Evolutionary conservation across 2,113 vertebrate species (phyloP), one percentile per base, ranked within the genome.

Genomic region (Pachyramphus minor): DNA sequence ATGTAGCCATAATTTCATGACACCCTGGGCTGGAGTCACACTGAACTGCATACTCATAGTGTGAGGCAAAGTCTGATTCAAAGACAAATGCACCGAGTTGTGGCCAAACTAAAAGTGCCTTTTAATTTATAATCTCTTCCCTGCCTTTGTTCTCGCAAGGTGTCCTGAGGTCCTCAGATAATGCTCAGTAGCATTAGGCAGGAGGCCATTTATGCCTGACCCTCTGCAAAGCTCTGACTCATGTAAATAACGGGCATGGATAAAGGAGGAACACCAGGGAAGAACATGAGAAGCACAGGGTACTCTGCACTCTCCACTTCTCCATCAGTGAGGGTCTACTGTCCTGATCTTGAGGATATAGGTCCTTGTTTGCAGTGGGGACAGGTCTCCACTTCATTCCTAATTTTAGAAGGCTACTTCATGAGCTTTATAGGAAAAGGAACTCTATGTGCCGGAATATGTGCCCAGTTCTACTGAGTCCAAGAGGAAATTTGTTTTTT

Each of bases 401-500:
- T 95, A 93, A 97, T 92, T 96, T 97, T 97, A 95, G 95, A 90
- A 96, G 66, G 56, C 64, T 68, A 50, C 86, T 85, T 73, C 92
- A 88, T 23, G 56, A 89, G 78, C 58, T 93, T 93, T 84, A 23
- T 85, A 94, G 83, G 88, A 94, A 97, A 96, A 62, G 73, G 88
- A 96, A 96, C 95, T 95, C 45, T 10, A 30, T 91, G 96, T 96
- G 95, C 96, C 1, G 60, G 93, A 93, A 84, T 93, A 30, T 72
- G 84, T 95, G 86, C 96, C 95, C 83, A 82, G 78, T 89, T 87
- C 74, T 88, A 71, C 45, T 1, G 83, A 84, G 60, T 92, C 85
- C 94, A 94, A 95, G 89, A 97, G 91, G 95, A 97, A 97, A 96
- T 96, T 87, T 78, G 95, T 59, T 84, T 90, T 93, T 97, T 97